Percentiles rank a stretch among this genome's conserved stretches.
phyloP scores from a whole-genome alignment of 1,140 invertebrate genomes.

The Amyelois transitella region DNA sequence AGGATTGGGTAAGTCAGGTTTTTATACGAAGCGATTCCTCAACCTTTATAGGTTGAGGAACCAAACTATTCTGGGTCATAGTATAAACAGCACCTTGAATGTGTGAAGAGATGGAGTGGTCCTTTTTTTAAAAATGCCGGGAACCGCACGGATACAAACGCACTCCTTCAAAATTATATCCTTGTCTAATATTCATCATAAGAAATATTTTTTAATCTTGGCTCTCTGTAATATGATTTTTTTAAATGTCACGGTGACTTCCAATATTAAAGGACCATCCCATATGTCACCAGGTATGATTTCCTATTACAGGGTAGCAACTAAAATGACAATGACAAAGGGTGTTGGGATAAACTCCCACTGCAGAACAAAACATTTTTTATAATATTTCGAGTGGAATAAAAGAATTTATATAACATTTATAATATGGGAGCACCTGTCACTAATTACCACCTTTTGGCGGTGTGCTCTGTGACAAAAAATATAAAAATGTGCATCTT shows the following conservation, averaged over 20 bases:
- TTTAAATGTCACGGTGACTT: slow-evolving; percentile 59
- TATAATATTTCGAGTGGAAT: slow-evolving; percentile 21
- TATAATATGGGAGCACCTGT: slow-evolving; percentile 60
- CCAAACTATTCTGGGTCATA: too few relatives aligned
- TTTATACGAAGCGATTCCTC: too few relatives aligned
- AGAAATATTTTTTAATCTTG: background rate
- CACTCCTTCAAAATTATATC: too few relatives aligned
- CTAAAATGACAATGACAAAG: slow-evolving; percentile 64
- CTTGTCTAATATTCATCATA: background rate
- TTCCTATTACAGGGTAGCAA: slow-evolving; percentile 55
- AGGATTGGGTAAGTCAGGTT: too few relatives aligned
- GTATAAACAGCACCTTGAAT: too few relatives aligned
- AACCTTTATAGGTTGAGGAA: too few relatives aligned
- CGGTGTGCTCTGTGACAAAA: slow-evolving; percentile 58
- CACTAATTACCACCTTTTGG: slow-evolving; percentile 71
- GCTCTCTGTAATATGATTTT: slow-evolving; percentile 26
- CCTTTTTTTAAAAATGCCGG: too few relatives aligned
- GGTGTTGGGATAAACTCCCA: slow-evolving; percentile 52
- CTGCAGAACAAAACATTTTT: slow-evolving; percentile 42
- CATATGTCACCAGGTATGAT: slow-evolving; percentile 62
- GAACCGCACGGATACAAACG: too few relatives aligned
- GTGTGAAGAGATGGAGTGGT: too few relatives aligned
- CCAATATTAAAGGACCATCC: slow-evolving; percentile 31
- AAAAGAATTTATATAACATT: slow-evolving; percentile 59
- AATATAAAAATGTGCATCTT: slow-evolving; percentile 39